Base-by-base conservation (phyloP, 2,888 invertebrate genomes). In the Chorisops tibialis region DNA sequence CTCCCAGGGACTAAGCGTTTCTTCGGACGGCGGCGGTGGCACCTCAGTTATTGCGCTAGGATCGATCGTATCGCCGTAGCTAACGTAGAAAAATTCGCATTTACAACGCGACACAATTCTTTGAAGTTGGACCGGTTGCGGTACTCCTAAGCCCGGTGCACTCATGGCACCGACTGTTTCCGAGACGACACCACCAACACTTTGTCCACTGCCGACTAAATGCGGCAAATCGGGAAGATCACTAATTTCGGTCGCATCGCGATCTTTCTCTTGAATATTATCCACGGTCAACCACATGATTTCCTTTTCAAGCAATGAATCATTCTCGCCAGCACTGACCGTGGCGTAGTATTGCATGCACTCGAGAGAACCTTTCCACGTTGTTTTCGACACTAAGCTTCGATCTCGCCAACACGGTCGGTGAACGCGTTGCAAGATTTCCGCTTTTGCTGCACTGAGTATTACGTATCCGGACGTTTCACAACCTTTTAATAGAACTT, bases 291-390 rank as follows among this genome's bases (percentile, higher is more conserved):
- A 82, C 98, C 98, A 99, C 82, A 95, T 93, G 68, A 98, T 95
- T 77, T 95, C 93, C 70, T 94, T 92, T 83, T 81, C 85, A 68
- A 83, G 82, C 12, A 86, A 79, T 38, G 85, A 84, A 71, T 88
- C 88, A 65, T 84, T 83, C 72, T 87, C 86, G 35, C 85, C 85
- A 3, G 91, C 92, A 74, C 90, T 91, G 50, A 98, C 96, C 7
- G 99, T 99, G 11, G 98, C 98, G 81, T 98, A 99, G 81, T 99
- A 99, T 84, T 98, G 98, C 95, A 99, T 96, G 78, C 97, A 96
- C 73, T 93, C 92, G 11, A 99, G 81, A 58, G 91, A 87, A 18
- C 97, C 97, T 66, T 91, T 88, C 96, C 98, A 98, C 0, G 97
- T 95, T 1, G 91, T 90, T 79, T 98, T 98, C 30, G 91, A 87